These are phyloP conservation scores for Fabriciana adippe DNA, from an alignment of 2,888 invertebrate species.

Conservation along the genomic window DNA sequence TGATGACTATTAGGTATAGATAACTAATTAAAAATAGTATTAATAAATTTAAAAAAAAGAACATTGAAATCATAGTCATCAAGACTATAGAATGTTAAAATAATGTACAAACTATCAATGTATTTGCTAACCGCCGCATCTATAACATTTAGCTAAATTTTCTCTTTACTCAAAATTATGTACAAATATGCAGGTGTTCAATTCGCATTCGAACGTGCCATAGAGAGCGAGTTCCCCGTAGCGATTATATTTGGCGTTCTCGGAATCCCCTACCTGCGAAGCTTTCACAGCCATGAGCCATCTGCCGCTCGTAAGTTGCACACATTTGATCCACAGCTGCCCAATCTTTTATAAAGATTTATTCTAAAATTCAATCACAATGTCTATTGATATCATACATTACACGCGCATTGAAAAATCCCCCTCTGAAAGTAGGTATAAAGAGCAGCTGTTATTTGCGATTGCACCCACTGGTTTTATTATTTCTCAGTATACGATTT, in stretches of 20 bases:
- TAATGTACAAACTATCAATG: not conserved
- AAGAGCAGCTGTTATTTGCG: slow-evolving; percentile 13
- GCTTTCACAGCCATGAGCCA: slow-evolving; percentile 62
- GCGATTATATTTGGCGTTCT: slow-evolving; percentile 80
- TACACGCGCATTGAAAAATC: slow-evolving; percentile 6
- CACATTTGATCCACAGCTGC: slow-evolving; percentile 38
- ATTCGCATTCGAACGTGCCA: slow-evolving; percentile 61
- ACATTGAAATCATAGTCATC: not conserved
- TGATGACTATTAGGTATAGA: no score
- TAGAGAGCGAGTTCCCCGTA: slow-evolving; percentile 74
- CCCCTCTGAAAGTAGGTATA: slow-evolving; percentile 6
- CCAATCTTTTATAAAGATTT: slow-evolving; percentile 29
- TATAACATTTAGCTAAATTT: not conserved
- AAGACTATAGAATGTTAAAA: not conserved
- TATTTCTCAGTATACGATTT: slow-evolving; percentile 10
- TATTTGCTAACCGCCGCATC: slow-evolving; percentile 4
- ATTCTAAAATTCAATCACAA: slow-evolving; percentile 21
- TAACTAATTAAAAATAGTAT: no score
- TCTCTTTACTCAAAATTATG: slow-evolving; percentile 6
- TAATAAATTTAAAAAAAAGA: not conserved
- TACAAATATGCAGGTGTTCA: slow-evolving; percentile 60
- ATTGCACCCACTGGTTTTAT: slow-evolving; percentile 6
- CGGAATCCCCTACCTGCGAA: slow-evolving; percentile 75
- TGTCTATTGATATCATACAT: slow-evolving; percentile 1
- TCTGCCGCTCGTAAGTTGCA: slow-evolving; percentile 44